A percentile compares a stretch with the other conserved stretches of the same genome.
These are phyloP conservation scores for Drosophila barbarae DNA, from an alignment of 2,888 invertebrate genomes.

Conservation along the genomic window DNA sequence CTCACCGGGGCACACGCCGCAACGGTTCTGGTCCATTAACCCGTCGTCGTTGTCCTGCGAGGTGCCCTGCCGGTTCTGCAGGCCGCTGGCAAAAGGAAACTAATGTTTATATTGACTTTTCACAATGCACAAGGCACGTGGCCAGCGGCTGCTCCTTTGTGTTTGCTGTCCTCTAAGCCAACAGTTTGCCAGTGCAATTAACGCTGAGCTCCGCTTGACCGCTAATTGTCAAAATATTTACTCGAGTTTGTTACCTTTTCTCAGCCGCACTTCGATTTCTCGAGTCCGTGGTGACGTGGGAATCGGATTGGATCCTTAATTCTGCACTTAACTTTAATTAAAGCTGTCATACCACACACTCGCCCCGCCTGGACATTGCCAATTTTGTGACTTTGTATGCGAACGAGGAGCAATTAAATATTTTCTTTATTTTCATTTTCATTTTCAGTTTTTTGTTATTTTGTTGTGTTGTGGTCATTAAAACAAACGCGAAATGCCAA, in stretches of 20 bases:
- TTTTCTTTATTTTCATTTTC: conserved; percentile 25
- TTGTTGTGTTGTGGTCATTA: conserved; percentile 38
- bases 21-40: conserved; percentile 78
- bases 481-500: conserved; percentile 63
- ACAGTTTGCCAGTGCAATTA: conserved; percentile 66
- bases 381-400: conserved; percentile 41
- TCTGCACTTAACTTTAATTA: conserved; percentile 71
- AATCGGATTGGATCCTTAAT: conserved; percentile 27
- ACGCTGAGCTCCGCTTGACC: conserved; percentile 69
- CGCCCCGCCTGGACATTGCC: conserved; percentile 11
- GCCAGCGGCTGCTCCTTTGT: conserved; percentile 31
- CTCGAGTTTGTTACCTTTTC: conserved; percentile 43
- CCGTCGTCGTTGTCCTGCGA: conserved; percentile 63
- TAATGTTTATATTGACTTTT: conserved; percentile 61
- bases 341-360: conserved; percentile 31
- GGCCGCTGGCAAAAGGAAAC: conserved; percentile 45
- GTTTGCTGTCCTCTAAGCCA: conserved; percentile 36
- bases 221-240: conserved; percentile 77
- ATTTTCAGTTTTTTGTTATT: conserved; percentile 13
- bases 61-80: conserved; percentile 14
- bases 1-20: conserved; percentile 67
- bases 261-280: conserved; percentile 10
- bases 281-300: neutral
- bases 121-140: conserved; percentile 58
- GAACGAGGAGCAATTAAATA: conserved; percentile 23